Percentiles rank a stretch among this genome's conserved stretches.
Conservation (phyloP, 2,888 invertebrate genomes). For the Drosophila meridionalis region DNA sequence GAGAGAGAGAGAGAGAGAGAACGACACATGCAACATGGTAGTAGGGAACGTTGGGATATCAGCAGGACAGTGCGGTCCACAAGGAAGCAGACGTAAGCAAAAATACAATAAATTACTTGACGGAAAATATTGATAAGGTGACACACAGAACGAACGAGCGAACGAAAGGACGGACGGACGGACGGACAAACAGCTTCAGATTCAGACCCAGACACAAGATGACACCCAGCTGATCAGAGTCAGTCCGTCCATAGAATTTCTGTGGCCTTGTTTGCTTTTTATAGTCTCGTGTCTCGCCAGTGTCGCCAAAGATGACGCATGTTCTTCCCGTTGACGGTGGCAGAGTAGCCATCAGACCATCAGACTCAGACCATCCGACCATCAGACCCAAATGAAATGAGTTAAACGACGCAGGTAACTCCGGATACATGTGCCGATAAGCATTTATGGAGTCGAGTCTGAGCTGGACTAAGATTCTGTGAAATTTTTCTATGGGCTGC, state of each 20-base stretch:
- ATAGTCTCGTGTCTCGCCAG: constrained; percentile 53
- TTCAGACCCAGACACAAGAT: constrained; percentile 53
- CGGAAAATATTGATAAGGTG: constrained; percentile 83
- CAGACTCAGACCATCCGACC: constrained; percentile 23
- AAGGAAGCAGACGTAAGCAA: constrained; percentile 67
- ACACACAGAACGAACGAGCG: constrained; percentile 48
- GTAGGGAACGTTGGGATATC: constrained; percentile 20
- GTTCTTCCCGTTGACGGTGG: constrained; percentile 50
- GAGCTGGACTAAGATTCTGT: not conserved
- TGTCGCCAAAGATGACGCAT: constrained; percentile 79
- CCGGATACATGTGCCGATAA: constrained; percentile 56
- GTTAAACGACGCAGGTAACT: constrained; percentile 74
- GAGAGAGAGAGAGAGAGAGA: constrained; percentile 2
- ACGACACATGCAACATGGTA: constrained; percentile 44
- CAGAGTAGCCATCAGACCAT: constrained; percentile 26
- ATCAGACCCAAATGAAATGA: constrained; percentile 69
- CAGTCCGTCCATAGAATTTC: constrained; percentile 13
- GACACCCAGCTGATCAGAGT: constrained; percentile 72
- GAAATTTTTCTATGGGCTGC: not conserved
- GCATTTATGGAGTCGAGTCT: constrained; percentile 18
- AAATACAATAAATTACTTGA: constrained; percentile 83
- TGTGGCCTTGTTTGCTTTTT: constrained; percentile 57
- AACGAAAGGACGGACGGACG: not conserved
- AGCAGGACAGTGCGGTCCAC: constrained; percentile 43
- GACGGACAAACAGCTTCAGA: constrained; percentile 27